Evolutionary conservation across 2,888 invertebrate genomes (phyloP), one percentile per base, ranked within the genome.

Genomic region (Abrostola tripartita): DNA sequence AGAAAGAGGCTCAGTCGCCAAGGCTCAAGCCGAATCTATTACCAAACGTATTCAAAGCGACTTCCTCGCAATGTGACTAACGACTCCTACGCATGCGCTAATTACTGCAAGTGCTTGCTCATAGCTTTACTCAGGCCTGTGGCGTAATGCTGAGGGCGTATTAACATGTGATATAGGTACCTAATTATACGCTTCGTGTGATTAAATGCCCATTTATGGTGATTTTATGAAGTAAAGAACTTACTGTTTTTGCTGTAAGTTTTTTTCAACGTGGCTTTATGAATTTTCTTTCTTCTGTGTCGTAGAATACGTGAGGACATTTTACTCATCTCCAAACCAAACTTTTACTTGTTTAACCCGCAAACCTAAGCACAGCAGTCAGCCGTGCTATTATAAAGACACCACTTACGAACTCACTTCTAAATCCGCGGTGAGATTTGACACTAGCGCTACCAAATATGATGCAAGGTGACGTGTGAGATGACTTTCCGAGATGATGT

Each of bases 1-100:
- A 69, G 71, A 73, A 72, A 72, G 74, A 73, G 42, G 37, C 52
- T 12, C 7, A 10, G 6, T 54, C 69, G 11, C 47, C 58, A 65
- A 74, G 74, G 67, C 58, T 70, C 36, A 38, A 54, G 44, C 58
- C 7, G 47, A 61, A 72, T 44, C 41, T 56, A 64, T 65, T 65
- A 60, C 59, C 50, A 73, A 69, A 72, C 51, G 37, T 52, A 9
- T 12, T 24, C 24, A 55, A 38, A 5, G 37, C 42, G 44, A 35
- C 65, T 76, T 59, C 68, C 61, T 76, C 74, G 69, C 61, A 56
- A 59, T 63, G 63, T 69, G 74, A 74, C 69, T 73, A 72, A 72
- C 42, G 11, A 35, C 74, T 58, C 71, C 71, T 56, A 72, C 71
- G 52, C 71, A 65, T 55, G 60, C 50, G 74, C 58, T 72, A 74